Evolutionary conservation across 2,113 vertebrate species (phyloP), one percentile per base, ranked within the genome.

Genomic region (Arizona elegans): DNA sequence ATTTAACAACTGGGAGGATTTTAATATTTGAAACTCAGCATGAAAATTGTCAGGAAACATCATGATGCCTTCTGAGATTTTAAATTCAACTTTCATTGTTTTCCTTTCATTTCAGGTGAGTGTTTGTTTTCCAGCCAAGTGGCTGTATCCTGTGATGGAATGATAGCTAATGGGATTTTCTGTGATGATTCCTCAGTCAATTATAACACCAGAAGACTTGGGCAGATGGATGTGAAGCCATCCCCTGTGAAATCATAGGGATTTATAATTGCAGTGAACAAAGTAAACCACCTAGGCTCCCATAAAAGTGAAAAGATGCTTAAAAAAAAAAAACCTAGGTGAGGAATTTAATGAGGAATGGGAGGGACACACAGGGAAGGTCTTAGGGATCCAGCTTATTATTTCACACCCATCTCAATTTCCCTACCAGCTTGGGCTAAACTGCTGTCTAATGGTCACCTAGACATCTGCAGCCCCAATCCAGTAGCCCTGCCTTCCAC

Each of bases 1-100:
- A 93, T 93, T 93, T 93, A 93, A 93, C 92, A 90, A 93, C 89
- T 90, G 92, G 92, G 89, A 93, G 50, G 81, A 52, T 90, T 90
- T 93, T 93, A 93, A 93, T 93, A 90, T 93, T 93, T 85, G 92
- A 90, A 90, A 93, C 92, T 93, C 92, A 54, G 81, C 43, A 93
- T 87, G 92, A 90, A 93, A 93, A 86, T 90, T 86, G 92, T 86
- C 70, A 93, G 92, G 88, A 93, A 93, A 93, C 75, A 52, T 81
- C 62, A 50, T 54, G 88, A 54, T 85, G 92, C 81, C 92, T 93
- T 92, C 26, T 53, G 92, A 93, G 92, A 93, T 65, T 90, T 90
- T 50, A 87, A 65, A 90, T 93, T 93, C 89, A 56, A 65, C 92
- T 93, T 54, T 86, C 81, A 53, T 93, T 93, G 92, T 93, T 93